phyloP scores from a whole-genome alignment of 1,140 invertebrate species.

The Drosophila suzukii region DNA sequence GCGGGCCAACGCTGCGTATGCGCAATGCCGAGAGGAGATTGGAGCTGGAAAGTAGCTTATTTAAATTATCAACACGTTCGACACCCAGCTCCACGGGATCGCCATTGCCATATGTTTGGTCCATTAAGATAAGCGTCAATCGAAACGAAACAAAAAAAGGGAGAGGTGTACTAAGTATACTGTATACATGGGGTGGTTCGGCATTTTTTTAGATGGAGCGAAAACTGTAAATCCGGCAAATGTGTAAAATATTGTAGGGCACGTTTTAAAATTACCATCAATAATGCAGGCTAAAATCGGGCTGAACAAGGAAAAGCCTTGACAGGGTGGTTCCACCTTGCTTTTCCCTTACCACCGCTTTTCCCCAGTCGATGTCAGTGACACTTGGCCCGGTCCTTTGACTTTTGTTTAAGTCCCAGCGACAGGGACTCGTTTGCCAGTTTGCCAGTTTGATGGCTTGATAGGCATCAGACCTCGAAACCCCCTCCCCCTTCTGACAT shows the following conservation, averaged over 20 bases:
- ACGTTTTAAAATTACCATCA: slow-evolving; percentile 83
- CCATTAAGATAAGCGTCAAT: slow-evolving; percentile 83
- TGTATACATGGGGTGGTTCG: slow-evolving; percentile 2
- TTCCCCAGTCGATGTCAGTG: slow-evolving; percentile 60
- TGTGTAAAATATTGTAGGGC: slow-evolving; percentile 79
- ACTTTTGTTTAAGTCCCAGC: slow-evolving; percentile 66
- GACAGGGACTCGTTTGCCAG: slow-evolving; percentile 64
- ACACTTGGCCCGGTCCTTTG: slow-evolving; percentile 63
- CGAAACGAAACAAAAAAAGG: slow-evolving; percentile 68
- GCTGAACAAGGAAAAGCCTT: slow-evolving; percentile 1
- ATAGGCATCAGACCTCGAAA: slow-evolving; percentile 60
- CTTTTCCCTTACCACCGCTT: background rate
- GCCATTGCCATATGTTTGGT: slow-evolving; percentile 75
- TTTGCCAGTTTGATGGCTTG: slow-evolving; percentile 80
- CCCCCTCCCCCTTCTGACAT: background rate
- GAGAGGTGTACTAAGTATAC: slow-evolving; percentile 15
- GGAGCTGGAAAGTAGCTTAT: slow-evolving; percentile 76
- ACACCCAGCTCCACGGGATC: slow-evolving; percentile 1
- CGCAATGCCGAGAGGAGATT: slow-evolving; percentile 50
- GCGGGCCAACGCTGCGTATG: slow-evolving; percentile 68
- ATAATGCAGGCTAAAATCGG: slow-evolving; percentile 61
- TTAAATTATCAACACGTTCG: slow-evolving; percentile 82
- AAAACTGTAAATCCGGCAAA: slow-evolving; percentile 80
- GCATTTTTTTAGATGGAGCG: slow-evolving; percentile 32
- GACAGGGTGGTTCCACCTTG: slow-evolving; percentile 38